Percentiles rank a stretch among this genome's conserved stretches.
These are phyloP conservation scores for Nesogale talazaci DNA, from an alignment of 2,113 vertebrate species.

Conservation along the genomic window DNA sequence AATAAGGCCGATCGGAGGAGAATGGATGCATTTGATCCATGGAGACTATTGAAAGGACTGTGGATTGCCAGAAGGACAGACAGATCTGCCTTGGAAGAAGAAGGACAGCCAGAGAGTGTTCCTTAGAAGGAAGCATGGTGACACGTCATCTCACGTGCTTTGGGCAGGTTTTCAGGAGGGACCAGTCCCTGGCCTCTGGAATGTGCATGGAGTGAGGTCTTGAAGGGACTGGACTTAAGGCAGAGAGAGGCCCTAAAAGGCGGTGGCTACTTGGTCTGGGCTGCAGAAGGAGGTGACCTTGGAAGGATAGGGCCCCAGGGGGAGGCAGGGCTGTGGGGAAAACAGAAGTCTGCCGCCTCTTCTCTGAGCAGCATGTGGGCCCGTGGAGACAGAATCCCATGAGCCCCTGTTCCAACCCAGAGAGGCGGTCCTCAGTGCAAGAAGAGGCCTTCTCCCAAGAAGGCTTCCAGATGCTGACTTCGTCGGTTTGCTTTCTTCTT, in stretches of 20 bases:
- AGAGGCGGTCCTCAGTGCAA: constrained; percentile 33
- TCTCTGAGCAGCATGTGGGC: constrained; percentile 45
- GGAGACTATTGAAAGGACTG: too few relatives aligned
- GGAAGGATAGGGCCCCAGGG: not conserved
- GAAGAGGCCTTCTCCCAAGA: constrained; percentile 64
- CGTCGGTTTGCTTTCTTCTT: constrained; percentile 67
- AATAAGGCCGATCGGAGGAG: too few relatives aligned
- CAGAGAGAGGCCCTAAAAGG: not conserved
- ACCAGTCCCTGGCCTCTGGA: too few relatives aligned
- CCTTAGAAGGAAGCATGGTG: not conserved
- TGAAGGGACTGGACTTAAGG: accelerated
- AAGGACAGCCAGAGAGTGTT: too few relatives aligned
- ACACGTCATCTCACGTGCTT: too few relatives aligned
- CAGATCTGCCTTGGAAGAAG: too few relatives aligned
- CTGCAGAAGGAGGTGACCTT: not conserved
- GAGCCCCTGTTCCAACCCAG: constrained; percentile 24
- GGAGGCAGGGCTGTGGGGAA: constrained; percentile 23
- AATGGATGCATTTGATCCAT: too few relatives aligned
- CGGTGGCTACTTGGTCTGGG: not conserved
- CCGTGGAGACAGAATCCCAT: not conserved
- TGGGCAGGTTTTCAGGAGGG: too few relatives aligned
- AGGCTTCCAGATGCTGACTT: constrained; percentile 77
- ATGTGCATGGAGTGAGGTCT: accelerated
- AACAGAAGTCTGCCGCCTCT: not conserved
- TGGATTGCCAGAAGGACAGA: too few relatives aligned